Evolutionary conservation across 2,113 vertebrate species (phyloP), one percentile per base, ranked within the genome.

Genomic region (Nibea albiflora): DNA sequence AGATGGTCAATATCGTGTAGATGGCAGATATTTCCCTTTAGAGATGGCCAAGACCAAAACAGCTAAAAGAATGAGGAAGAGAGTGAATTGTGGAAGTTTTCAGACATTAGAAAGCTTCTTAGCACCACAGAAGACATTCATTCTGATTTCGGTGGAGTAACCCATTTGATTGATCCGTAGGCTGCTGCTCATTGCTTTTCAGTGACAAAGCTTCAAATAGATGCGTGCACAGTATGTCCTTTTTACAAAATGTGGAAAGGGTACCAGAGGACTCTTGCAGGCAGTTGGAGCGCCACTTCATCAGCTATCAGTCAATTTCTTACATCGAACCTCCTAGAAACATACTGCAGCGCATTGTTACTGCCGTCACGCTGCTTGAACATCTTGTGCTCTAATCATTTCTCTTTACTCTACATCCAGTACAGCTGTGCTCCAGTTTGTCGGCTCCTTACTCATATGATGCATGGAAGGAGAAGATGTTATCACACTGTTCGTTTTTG

Each of bases 401-500:
- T 56, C 24, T 70, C 73, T 50, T 53, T 11, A 19, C 24, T 50
- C 6, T 49, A 67, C 9, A 15, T 72, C n/a, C 71, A 68, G 28
- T 20, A 26, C 8, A 26, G 26, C 31, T 46, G 14, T 65, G 80
- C 39, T 73, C 68, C 69, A 78, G 17, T 85, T 76, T 11, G 9
- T 6, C 4, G 17, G 12, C 31, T 65, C 58, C 8, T 74, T 58
- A 47, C 53, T 87, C 67, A 65, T 28, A 71, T 17, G 26, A 31
- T n/a, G 50, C 58, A 35, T 1, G 3, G 39, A 61, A 42, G 22
- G 12, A 64, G 16, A 53, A 85, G 85, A 88, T 87, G n/a, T 39
- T 88, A 84, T 89, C 87, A 52, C 73, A n/a, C 1, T 1, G 19
- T 60, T 68, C 53, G n/a, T 76, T 62, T 76, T 19, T 56, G 68